phyloP scores from a whole-genome alignment of 2,888 invertebrate species.

The Junonia oenone region DNA sequence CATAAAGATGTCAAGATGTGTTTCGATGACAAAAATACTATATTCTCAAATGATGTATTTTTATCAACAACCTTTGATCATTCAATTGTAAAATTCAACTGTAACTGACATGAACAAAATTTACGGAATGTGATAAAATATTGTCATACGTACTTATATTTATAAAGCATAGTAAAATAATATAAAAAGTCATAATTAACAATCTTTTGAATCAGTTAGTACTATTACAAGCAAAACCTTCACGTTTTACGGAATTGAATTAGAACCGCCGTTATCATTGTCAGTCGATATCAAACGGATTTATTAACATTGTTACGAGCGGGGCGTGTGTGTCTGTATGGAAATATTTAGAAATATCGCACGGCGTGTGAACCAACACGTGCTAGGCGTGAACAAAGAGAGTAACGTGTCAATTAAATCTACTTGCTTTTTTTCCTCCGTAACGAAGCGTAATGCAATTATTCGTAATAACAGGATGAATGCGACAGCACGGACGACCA shows the following conservation, averaged over 20 bases:
- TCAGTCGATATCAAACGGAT: slow-evolving; percentile 6
- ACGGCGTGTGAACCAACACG: slow-evolving; percentile 61
- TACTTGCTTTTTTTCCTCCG: slow-evolving; percentile 67
- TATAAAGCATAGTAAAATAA: too few relatives aligned
- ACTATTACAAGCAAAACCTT: background rate
- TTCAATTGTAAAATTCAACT: too few relatives aligned
- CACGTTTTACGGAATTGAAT: background rate
- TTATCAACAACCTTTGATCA: too few relatives aligned
- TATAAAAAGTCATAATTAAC: too few relatives aligned
- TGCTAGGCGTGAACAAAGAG: slow-evolving; percentile 70
- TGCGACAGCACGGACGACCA: slow-evolving; percentile 51
- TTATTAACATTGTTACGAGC: slow-evolving; percentile 6
- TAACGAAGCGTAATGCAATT: slow-evolving; percentile 79
- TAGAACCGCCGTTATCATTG: background rate
- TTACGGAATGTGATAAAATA: too few relatives aligned
- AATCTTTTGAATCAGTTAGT: too few relatives aligned
- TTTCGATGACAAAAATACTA: too few relatives aligned
- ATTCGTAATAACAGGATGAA: slow-evolving; percentile 77
- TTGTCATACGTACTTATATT: too few relatives aligned
- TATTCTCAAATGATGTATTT: too few relatives aligned
- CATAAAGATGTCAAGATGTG: too few relatives aligned
- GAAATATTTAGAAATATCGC: slow-evolving; percentile 16
- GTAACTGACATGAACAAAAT: too few relatives aligned
- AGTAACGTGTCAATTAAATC: slow-evolving; percentile 72
- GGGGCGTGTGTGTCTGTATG: slow-evolving; percentile 4